Evolutionary conservation across 1,140 invertebrate species (phyloP).

Genomic region (Trachymyrmex septentrionalis): DNA sequence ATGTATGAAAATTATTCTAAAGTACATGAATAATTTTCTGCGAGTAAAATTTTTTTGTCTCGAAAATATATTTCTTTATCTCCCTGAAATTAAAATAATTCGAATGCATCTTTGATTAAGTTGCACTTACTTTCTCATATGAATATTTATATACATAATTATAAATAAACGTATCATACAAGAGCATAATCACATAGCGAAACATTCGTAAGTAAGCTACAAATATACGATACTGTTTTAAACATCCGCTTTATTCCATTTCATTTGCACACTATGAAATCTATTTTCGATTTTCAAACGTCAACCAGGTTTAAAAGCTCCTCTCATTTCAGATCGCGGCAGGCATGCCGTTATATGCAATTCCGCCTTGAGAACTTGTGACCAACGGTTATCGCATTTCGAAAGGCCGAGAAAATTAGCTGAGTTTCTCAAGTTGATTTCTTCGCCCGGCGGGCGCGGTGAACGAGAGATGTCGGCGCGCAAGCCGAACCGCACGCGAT

Average conservation of each 20-base stretch:
- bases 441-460: background rate
- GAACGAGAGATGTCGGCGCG: background rate
- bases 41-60: background rate
- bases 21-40: background rate
- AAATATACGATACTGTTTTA: background rate
- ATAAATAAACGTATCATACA: background rate
- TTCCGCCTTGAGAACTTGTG: conserved; percentile 5
- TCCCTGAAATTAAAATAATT: background rate
- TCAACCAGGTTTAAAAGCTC: background rate
- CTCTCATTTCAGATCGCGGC: background rate
- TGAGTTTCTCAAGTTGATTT: conserved; percentile 51
- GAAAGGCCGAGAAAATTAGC: conserved; percentile 18
- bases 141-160: background rate
- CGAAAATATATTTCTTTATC: background rate
- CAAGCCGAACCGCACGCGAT: background rate
- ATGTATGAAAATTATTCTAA: background rate
- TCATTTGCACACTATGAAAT: background rate
- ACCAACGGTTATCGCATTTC: conserved; percentile 1
- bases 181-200: background rate
- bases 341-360: conserved; percentile 25
- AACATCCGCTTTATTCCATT: background rate
- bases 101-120: background rate
- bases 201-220: background rate
- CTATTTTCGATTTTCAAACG: conserved; percentile 15
- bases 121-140: background rate